These are phyloP conservation scores for Panthera uncia DNA, from an alignment of 2,113 vertebrate genomes.

Conservation along the genomic window DNA sequence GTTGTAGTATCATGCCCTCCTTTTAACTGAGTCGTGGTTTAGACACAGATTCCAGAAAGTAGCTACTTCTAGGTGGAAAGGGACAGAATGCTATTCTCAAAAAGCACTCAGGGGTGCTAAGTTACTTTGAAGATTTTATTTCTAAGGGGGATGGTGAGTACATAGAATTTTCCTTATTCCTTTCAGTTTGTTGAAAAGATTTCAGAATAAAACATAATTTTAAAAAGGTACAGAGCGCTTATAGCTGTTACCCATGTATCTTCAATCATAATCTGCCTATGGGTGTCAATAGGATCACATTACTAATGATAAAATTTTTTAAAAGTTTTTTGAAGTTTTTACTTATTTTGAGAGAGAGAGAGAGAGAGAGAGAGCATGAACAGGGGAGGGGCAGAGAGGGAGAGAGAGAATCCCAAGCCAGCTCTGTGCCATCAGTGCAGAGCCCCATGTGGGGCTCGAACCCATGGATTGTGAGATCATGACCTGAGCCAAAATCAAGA, in stretches of 20 bases:
- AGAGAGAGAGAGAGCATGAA: no score
- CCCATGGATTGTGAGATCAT: no score
- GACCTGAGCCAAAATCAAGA: no score
- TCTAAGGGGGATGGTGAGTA: not conserved
- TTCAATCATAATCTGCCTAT: not conserved
- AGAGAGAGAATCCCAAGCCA: no score
- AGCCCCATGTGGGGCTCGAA: no score
- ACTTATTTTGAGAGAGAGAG: no score
- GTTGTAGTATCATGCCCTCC: fast-evolving
- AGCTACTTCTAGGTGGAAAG: not conserved
- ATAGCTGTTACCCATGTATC: not conserved
- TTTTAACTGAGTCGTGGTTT: not conserved
- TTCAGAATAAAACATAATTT: not conserved
- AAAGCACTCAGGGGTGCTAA: not conserved
- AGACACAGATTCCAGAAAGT: not conserved
- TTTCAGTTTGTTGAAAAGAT: not conserved
- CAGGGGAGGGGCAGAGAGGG: no score
- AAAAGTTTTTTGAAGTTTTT: no score
- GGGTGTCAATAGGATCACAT: not conserved
- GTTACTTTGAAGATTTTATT: not conserved
- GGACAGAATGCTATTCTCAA: not conserved
- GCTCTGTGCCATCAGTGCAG: no score
- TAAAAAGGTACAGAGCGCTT: not conserved
- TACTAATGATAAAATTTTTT: not conserved
- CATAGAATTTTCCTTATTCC: not conserved